Evolutionary conservation across 2,113 vertebrate species (phyloP).

Genomic region (Porphyrio hochstetteri): DNA sequence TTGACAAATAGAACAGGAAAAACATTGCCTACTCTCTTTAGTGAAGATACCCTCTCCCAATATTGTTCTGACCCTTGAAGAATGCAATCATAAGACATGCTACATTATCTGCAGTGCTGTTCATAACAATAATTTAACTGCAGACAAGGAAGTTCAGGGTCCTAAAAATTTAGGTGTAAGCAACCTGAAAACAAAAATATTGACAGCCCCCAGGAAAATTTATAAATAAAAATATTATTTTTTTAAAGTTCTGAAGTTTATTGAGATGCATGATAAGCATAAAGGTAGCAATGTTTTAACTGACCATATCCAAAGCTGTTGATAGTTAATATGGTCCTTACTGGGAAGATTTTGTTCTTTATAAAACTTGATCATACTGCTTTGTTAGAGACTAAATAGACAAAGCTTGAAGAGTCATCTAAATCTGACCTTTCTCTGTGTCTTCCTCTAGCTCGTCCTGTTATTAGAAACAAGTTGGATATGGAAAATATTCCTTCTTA

Average conservation of each 20-base stretch:
- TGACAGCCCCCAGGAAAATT: not conserved
- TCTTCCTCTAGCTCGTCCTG: not conserved
- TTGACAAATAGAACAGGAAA: not conserved
- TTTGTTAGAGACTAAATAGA: not conserved
- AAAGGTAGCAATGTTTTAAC: not conserved
- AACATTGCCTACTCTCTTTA: not conserved
- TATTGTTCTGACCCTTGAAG: not conserved
- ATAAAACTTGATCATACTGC: not conserved
- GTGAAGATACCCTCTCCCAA: not conserved
- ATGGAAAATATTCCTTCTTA: slow-evolving; percentile 8
- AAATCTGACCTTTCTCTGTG: not conserved
- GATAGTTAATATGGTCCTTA: not conserved
- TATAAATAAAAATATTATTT: not conserved
- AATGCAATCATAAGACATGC: not conserved
- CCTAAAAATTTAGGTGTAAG: not conserved
- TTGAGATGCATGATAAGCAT: not conserved
- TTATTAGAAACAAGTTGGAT: not conserved
- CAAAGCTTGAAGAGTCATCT: not conserved
- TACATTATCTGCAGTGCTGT: not conserved
- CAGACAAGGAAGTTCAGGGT: not conserved
- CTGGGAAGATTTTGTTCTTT: not conserved
- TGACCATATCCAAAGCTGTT: not conserved
- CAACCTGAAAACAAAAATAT: not conserved
- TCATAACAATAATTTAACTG: not conserved
- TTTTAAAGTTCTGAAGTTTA: not conserved